Conservation (phyloP, 2,113 vertebrate species). For the Spea bombifrons region DNA sequence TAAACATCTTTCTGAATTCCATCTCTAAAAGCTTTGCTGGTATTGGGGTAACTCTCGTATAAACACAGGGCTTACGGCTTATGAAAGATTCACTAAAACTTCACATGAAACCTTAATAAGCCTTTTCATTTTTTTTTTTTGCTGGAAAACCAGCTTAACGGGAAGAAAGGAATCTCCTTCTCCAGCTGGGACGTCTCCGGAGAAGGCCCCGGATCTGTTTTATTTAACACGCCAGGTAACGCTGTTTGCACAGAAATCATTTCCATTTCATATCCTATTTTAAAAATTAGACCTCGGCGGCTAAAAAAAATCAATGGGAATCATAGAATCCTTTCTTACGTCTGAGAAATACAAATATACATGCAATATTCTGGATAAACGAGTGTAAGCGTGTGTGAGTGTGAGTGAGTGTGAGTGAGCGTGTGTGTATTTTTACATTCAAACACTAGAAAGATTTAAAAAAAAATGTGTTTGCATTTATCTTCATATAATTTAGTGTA, state of each 20-base stretch:
- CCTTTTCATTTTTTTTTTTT: conserved; percentile 11
- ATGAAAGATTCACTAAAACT: neutral
- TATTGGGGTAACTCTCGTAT: conserved; percentile 18
- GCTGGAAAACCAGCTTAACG: conserved; percentile 8
- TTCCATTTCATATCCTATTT: neutral
- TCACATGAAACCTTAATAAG: conserved; percentile 16
- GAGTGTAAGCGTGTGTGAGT: too few species aligned
- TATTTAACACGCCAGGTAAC: neutral
- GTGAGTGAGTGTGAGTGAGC: too few species aligned
- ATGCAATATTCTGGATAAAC: too few species aligned
- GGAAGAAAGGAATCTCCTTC: conserved; percentile 2
- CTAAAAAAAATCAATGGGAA: neutral
- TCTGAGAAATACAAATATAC: neutral
- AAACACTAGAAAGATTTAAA: too few species aligned
- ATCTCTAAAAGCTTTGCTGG: conserved; percentile 17
- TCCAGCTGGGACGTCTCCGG: neutral
- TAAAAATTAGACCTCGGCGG: neutral
- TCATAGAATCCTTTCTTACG: neutral
- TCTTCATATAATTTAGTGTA: too few species aligned
- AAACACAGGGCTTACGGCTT: conserved; percentile 19
- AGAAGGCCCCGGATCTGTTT: neutral
- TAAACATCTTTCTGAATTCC: conserved; percentile 28
- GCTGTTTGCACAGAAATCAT: neutral
- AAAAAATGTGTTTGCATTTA: too few species aligned
- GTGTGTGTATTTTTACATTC: too few species aligned